These are phyloP conservation scores for Agrotis clavis DNA, from an alignment of 2,888 invertebrate genomes.

Conservation along the genomic window DNA sequence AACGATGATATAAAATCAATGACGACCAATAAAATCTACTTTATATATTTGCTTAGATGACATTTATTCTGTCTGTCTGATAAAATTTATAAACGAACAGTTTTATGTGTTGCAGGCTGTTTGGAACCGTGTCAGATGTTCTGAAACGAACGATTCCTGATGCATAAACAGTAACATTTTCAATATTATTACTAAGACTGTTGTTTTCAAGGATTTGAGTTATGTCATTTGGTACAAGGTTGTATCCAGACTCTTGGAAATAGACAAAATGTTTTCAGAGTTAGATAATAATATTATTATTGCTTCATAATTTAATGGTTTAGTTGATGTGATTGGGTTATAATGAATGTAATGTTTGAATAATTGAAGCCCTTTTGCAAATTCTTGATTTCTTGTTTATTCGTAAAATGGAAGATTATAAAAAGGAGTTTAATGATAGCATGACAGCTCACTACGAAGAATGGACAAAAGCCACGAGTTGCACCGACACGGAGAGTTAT, in stretches of 20 bases:
- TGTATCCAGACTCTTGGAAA: conserved; percentile 19
- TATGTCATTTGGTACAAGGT: conserved; percentile 36
- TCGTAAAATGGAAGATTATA: neutral
- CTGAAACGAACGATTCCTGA: conserved; percentile 27
- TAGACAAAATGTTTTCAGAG: neutral
- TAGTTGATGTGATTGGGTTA: conserved; percentile 5
- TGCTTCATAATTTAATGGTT: neutral
- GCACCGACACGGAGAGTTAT: too few species aligned
- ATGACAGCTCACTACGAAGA: too few species aligned
- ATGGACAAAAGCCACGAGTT: too few species aligned
- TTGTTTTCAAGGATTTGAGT: conserved; percentile 41
- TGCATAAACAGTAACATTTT: conserved; percentile 40
- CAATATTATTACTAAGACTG: conserved; percentile 41
- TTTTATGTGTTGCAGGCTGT: conserved; percentile 47
- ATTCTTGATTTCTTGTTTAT: conserved; percentile 21
- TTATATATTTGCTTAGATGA: conserved; percentile 26
- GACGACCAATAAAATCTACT: conserved; percentile 39
- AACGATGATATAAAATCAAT: conserved; percentile 46
- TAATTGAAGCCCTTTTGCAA: neutral
- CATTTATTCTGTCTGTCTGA: conserved; percentile 31
- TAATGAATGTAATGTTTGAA: conserved; percentile 9
- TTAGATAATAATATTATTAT: conserved; percentile 16
- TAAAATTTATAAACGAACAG: conserved; percentile 33
- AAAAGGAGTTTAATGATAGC: too few species aligned
- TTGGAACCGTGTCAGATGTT: conserved; percentile 51